Evolutionary conservation across 2,797 vertebrate genomes (phyloP).

Genomic region (Acropternis orthonyx): DNA sequence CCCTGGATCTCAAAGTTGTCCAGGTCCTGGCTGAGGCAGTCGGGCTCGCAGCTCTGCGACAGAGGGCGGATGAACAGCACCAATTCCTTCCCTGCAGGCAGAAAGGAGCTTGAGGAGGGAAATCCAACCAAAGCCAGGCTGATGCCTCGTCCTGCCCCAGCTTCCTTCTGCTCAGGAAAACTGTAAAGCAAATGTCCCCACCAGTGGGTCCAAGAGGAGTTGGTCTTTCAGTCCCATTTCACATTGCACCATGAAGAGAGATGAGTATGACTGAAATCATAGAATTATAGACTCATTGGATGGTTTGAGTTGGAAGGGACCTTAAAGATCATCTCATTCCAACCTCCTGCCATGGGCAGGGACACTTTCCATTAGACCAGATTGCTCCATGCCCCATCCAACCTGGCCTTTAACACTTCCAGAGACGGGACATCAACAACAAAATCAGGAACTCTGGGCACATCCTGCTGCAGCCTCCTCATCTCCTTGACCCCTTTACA

Average conservation of each 20-base stretch:
- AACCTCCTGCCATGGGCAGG: too few species aligned
- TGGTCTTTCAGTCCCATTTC: neutral
- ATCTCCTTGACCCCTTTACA: neutral
- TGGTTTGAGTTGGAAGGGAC: too few species aligned
- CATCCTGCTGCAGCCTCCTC: neutral
- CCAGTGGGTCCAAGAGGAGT: too few species aligned
- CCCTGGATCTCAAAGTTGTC: constrained; percentile 83
- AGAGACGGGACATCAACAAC: neutral
- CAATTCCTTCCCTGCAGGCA: constrained; percentile 86
- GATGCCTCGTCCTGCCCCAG: fast-evolving
- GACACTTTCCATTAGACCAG: neutral
- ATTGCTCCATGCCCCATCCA: neutral
- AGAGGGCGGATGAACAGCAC: constrained; percentile 81
- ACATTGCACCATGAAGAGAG: neutral
- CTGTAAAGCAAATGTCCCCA: neutral
- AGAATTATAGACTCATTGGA: neutral
- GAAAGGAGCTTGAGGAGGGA: neutral
- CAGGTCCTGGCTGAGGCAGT: constrained; percentile 68
- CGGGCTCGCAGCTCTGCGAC: constrained; percentile 71
- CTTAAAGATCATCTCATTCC: neutral
- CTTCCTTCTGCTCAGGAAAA: too few species aligned
- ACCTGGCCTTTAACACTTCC: neutral
- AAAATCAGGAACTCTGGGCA: neutral
- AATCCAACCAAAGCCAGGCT: neutral
- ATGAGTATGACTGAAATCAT: neutral